Percentiles rank a stretch among this genome's conserved stretches.
These are phyloP conservation scores for Anguilla rostrata DNA, from an alignment of 2,113 vertebrate genomes.

Conservation along the genomic window DNA sequence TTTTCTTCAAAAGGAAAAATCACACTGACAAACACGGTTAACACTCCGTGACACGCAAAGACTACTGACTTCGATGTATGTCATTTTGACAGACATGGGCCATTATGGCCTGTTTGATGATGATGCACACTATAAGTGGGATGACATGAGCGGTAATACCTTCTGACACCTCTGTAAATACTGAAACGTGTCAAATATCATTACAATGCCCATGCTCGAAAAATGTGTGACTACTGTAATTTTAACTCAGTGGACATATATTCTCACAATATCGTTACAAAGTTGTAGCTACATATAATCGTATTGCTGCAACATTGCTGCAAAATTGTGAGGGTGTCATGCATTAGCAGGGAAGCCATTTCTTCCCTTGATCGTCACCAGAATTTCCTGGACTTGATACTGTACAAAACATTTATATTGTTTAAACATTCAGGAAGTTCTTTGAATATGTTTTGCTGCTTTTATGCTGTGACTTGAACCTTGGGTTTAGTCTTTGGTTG, in stretches of 20 bases:
- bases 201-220: constrained; percentile 8
- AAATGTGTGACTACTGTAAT: constrained; percentile 20
- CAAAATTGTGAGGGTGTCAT: background rate
- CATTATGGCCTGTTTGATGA: background rate
- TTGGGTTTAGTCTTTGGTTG: constrained; percentile 13
- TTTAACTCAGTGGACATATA: constrained; percentile 3
- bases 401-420: constrained; percentile 25
- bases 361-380: background rate
- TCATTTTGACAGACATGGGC: constrained; percentile 12
- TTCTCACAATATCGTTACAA: constrained; percentile 4
- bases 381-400: background rate
- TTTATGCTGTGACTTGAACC: constrained; percentile 22
- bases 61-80: constrained; percentile 21
- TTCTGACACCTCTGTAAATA: constrained; percentile 21
- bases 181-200: background rate
- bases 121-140: background rate
- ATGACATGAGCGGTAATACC: background rate
- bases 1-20: too few species aligned
- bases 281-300: background rate
- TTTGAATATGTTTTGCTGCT: constrained; percentile 19
- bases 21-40: background rate
- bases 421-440: constrained; percentile 29
- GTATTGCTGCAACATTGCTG: background rate
- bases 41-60: background rate
- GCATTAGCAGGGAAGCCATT: background rate